phyloP scores from a whole-genome alignment of 2,797 vertebrate species.

The Pogoniulus pusillus region DNA sequence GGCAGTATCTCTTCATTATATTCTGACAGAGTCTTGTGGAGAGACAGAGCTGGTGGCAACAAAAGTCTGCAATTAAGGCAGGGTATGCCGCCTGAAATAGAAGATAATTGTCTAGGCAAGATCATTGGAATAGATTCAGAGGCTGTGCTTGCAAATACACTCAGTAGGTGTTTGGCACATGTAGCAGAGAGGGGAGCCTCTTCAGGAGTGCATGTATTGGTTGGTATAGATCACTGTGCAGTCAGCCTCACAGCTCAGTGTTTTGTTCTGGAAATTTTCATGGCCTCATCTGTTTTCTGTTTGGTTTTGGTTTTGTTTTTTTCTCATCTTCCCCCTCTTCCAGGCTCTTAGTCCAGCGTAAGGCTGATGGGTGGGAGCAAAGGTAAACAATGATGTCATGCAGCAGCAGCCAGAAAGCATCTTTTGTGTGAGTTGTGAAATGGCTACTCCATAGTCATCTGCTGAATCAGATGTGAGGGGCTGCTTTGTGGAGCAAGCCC shows the following conservation, averaged over 20 bases:
- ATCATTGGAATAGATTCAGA: background rate
- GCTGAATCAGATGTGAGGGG: constrained; percentile 73
- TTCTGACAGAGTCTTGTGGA: constrained; percentile 10
- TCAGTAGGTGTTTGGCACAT: constrained; percentile 3
- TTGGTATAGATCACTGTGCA: background rate
- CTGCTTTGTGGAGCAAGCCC: constrained; percentile 71
- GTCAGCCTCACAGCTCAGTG: background rate
- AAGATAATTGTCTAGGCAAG: constrained; percentile 36
- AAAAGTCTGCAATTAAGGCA: constrained; percentile 50
- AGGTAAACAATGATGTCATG: constrained; percentile 80
- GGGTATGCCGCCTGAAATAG: constrained; percentile 31
- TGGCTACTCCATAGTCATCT: constrained; percentile 69
- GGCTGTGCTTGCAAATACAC: background rate
- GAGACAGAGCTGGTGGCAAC: constrained; percentile 36
- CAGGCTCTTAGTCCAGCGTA: constrained; percentile 57
- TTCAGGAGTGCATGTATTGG: background rate
- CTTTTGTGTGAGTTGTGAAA: constrained; percentile 74
- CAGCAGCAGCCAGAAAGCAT: constrained; percentile 71
- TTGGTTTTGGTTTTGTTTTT: background rate
- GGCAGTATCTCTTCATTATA: constrained; percentile 32
- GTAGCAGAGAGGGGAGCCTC: background rate
- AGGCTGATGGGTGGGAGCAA: constrained; percentile 71
- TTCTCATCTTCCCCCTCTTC: background rate
- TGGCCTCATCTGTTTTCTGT: constrained; percentile 23
- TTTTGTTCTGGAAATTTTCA: background rate